Base-by-base conservation (phyloP, 2,888 invertebrate species). In the Hypomecis punctinalis region DNA sequence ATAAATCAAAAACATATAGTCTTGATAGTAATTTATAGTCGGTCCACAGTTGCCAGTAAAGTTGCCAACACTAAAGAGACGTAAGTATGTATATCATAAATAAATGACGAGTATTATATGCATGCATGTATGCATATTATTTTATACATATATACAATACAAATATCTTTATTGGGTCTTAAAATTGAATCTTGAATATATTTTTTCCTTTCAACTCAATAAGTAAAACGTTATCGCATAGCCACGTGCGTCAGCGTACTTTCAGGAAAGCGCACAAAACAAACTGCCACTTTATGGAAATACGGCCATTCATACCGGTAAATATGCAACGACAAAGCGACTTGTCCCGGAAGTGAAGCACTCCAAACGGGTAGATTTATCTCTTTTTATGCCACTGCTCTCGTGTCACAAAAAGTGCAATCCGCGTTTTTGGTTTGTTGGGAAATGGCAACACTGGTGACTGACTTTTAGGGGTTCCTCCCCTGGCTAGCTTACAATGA, bases 211-310 rank as follows among this genome's bases (percentile, higher is more conserved):
- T n/a, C n/a, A n/a, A n/a, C 39, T 9, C 7, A 39, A 56, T 43
- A 23, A 56, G 71, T 69, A 73, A 77, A 75, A 69, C 67, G 70
- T 73, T 76, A 74, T 66, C 68, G 54, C 68, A 45, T 61, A 42
- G 79, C 67, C 91, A 90, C 91, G 91, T 88, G 91, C 81, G 37
- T 76, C 67, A 52, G 68, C 69, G 70, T 72, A 71, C 74, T 75
- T 73, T 72, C 78, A 74, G 75, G 69, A 75, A 59, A 63, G 58
- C 70, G 79, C 74, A 86, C 84, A 88, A 84, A 86, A 84, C 81
- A 84, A 91, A 93, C 83, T 81, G 86, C 88, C 76, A 79, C 89
- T 91, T 91, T 92, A 93, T 93, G 93, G 81, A 86, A 92, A 93
- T 93, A 66, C 61, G 72, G 75, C 80, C 82, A 86, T 87, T 86